These are phyloP conservation scores for Hecatera dysodea DNA, from an alignment of 2,888 invertebrate genomes.

Conservation along the genomic window DNA sequence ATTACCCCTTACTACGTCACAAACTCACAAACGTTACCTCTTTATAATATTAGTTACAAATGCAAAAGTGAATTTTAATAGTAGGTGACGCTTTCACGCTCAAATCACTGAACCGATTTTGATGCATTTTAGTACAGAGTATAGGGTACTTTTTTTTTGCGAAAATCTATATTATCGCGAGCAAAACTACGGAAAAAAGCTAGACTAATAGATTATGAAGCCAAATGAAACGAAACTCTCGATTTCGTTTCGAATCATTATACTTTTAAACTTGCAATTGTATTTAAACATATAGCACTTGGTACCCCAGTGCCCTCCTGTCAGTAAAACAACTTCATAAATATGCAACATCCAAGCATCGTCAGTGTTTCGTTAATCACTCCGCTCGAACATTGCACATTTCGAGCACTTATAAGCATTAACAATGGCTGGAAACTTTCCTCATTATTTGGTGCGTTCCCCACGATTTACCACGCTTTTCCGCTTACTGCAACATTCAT, in stretches of 20 bases:
- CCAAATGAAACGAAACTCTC: neutral
- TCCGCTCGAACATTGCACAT: conserved; percentile 59
- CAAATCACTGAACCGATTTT: no score
- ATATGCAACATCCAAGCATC: conserved; percentile 35
- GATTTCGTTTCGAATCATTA: neutral
- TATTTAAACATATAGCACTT: neutral
- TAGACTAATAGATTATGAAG: no score
- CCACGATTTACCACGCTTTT: conserved; percentile 64
- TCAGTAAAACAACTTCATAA: conserved; percentile 40
- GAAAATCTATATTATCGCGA: no score
- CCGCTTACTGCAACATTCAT: conserved; percentile 68
- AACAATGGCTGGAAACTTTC: conserved; percentile 67
- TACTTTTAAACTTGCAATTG: neutral
- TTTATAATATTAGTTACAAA: no score
- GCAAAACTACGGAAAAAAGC: no score
- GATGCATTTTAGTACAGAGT: no score
- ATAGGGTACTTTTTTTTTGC: no score
- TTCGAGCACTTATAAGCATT: conserved; percentile 64
- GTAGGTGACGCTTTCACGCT: no score
- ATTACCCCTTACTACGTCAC: no score
- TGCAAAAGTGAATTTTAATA: no score
- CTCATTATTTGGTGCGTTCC: conserved; percentile 66
- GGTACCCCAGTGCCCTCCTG: conserved; percentile 1
- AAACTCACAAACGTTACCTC: no score
- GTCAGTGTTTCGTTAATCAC: conserved; percentile 58